Percentiles rank a stretch among this genome's conserved stretches.
Evolutionary conservation across 2,888 invertebrate genomes (phyloP).

Genomic region (Rhagonycha lutea): DNA sequence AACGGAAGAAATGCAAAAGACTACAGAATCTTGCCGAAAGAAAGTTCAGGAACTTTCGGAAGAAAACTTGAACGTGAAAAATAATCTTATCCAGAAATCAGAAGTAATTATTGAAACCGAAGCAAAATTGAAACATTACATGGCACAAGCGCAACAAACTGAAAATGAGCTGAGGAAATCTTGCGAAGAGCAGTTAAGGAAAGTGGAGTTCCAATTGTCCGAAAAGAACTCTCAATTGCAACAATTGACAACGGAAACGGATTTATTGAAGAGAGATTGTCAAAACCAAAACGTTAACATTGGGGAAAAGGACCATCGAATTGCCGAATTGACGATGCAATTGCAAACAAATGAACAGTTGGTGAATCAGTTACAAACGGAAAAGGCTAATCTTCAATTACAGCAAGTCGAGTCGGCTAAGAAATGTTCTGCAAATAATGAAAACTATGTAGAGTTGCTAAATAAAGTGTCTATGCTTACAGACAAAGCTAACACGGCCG

Average conservation of each 20-base stretch:
- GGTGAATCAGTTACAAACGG: constrained; percentile 47
- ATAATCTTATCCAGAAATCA: constrained; percentile 37
- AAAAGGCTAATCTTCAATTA: constrained; percentile 44
- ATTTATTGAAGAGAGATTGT: constrained; percentile 43
- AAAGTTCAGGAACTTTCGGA: constrained; percentile 31
- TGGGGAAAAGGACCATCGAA: constrained; percentile 42
- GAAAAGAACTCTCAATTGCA: constrained; percentile 37
- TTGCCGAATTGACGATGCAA: constrained; percentile 38
- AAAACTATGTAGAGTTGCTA: constrained; percentile 29
- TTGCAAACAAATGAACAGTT: constrained; percentile 41
- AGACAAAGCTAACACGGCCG: constrained; percentile 31
- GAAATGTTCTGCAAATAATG: constrained; percentile 14
- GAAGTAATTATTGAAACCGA: constrained; percentile 33
- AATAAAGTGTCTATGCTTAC: constrained; percentile 31
- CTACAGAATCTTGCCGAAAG: constrained; percentile 9
- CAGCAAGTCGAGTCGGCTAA: constrained; percentile 18
- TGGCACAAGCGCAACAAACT: constrained; percentile 47
- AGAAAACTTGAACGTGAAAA: constrained; percentile 36
- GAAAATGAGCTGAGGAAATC: constrained; percentile 19
- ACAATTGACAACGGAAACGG: constrained; percentile 38
- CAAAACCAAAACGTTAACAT: constrained; percentile 35
- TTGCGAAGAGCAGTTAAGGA: constrained; percentile 23
- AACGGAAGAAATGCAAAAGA: constrained; percentile 16
- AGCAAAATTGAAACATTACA: constrained; percentile 53
- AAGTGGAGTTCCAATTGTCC: constrained; percentile 51